Conservation (phyloP, 2,113 vertebrate species). For the Melospiza melodia region DNA sequence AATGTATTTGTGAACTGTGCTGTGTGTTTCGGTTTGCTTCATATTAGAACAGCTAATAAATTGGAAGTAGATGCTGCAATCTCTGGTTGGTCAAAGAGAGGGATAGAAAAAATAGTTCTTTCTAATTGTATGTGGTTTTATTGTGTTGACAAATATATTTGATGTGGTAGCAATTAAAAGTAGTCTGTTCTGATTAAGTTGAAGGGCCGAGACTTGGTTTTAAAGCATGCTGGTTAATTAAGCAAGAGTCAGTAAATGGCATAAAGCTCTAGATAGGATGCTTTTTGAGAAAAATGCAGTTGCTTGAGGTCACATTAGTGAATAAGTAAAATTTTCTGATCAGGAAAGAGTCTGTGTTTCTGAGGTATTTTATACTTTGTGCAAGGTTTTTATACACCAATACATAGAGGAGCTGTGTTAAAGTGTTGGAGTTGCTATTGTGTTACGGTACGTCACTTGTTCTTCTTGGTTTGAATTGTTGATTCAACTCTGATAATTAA, state of each 20-base stretch:
- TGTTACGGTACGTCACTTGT: not conserved
- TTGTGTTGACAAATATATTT: conserved; percentile 19
- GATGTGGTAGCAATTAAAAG: conserved; percentile 40
- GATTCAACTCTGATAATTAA: conserved; percentile 46
- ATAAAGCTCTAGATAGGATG: conserved; percentile 5
- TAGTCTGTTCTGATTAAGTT: conserved; percentile 20
- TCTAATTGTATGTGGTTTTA: conserved; percentile 5
- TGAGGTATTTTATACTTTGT: conserved; percentile 23
- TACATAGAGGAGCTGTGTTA: conserved; percentile 19
- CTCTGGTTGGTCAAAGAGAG: conserved; percentile 13
- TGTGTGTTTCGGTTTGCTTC: not conserved
- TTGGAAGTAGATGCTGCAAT: not conserved
- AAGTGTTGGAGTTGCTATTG: conserved; percentile 21
- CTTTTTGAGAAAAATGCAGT: conserved; percentile 16
- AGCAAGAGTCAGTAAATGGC: conserved; percentile 30
- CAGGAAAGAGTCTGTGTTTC: not conserved
- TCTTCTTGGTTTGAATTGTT: conserved; percentile 38
- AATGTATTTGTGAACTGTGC: not conserved
- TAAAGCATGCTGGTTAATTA: conserved; percentile 55
- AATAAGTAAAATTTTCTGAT: conserved; percentile 43
- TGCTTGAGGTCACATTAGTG: conserved; percentile 28
- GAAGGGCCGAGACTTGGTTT: not conserved
- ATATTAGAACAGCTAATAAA: conserved; percentile 20
- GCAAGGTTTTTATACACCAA: conserved; percentile 1
- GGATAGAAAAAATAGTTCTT: conserved; percentile 9